Conservation (phyloP, 2,888 invertebrate genomes). For the Polyommatus icarus region DNA sequence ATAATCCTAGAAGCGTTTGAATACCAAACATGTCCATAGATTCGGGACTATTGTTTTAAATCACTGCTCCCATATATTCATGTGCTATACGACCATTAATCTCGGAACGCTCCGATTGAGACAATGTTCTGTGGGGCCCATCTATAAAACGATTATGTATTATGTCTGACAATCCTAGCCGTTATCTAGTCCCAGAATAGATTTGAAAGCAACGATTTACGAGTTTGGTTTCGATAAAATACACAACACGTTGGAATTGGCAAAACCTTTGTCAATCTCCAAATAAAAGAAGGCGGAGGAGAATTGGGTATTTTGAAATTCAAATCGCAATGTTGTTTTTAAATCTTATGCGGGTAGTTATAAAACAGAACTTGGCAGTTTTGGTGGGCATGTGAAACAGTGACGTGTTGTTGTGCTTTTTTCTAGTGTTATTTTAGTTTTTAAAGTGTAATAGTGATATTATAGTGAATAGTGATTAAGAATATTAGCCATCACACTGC, state of each 20-base stretch:
- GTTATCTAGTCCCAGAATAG: background rate
- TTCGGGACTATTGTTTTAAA: slow-evolving; percentile 21
- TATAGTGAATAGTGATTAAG: no score
- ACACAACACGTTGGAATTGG: background rate
- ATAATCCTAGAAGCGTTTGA: background rate
- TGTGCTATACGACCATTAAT: slow-evolving; percentile 4
- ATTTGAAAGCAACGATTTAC: slow-evolving; percentile 6
- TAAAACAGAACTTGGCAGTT: no score
- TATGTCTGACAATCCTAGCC: slow-evolving; percentile 2
- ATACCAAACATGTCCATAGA: background rate
- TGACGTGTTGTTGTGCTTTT: no score
- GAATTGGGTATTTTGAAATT: no score
- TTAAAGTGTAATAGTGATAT: no score
- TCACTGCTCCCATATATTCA: slow-evolving; percentile 8
- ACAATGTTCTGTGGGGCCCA: slow-evolving; percentile 18
- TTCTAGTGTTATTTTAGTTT: no score
- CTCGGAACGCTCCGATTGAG: slow-evolving; percentile 23
- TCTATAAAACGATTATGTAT: slow-evolving; percentile 20
- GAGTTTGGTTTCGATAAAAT: background rate
- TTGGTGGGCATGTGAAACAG: no score
- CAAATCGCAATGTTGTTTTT: no score
- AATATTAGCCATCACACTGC: no score
- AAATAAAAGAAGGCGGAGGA: background rate
- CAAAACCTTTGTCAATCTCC: background rate
- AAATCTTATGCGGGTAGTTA: no score